These are phyloP conservation scores for Orchesella flavescens DNA, from an alignment of 2,888 invertebrate genomes.

Conservation along the genomic window DNA sequence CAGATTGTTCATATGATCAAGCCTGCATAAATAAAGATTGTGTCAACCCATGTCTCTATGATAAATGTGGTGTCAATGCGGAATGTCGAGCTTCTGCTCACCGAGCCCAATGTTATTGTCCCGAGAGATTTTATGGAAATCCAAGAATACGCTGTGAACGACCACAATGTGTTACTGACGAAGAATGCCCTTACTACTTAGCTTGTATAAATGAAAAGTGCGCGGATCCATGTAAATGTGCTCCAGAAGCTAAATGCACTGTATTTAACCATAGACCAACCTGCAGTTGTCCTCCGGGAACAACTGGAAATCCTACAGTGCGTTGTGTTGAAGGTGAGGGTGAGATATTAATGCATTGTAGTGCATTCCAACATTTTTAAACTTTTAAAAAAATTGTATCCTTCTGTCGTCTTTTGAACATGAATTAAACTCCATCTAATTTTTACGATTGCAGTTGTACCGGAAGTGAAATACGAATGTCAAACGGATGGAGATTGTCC, in stretches of 20 bases:
- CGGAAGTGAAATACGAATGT: conserved; percentile 67
- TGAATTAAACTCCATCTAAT: too few species aligned
- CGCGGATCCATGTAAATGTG: conserved; percentile 89
- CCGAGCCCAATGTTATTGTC: conserved; percentile 85
- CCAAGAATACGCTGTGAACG: conserved; percentile 85
- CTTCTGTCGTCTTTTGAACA: too few species aligned
- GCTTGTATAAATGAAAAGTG: conserved; percentile 87
- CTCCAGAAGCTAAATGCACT: conserved; percentile 83
- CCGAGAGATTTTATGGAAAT: conserved; percentile 84
- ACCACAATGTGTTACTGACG: conserved; percentile 84
- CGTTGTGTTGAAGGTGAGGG: conserved; percentile 79
- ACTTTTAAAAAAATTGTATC: background rate
- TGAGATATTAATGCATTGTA: too few species aligned
- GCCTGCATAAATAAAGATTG: conserved; percentile 89
- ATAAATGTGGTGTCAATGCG: conserved; percentile 88
- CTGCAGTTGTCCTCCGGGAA: conserved; percentile 89
- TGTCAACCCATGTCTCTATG: conserved; percentile 84
- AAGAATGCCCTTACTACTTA: conserved; percentile 85
- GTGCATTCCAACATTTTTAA: background rate
- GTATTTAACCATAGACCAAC: conserved; percentile 84
- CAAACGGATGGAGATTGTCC: conserved; percentile 79
- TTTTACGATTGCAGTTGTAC: conserved; percentile 64
- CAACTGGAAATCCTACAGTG: conserved; percentile 84
- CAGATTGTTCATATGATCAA: conserved; percentile 87
- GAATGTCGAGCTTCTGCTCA: conserved; percentile 84